Base-by-base conservation (phyloP, 2,797 vertebrate genomes). In the Melanotaenia trifasciata region DNA sequence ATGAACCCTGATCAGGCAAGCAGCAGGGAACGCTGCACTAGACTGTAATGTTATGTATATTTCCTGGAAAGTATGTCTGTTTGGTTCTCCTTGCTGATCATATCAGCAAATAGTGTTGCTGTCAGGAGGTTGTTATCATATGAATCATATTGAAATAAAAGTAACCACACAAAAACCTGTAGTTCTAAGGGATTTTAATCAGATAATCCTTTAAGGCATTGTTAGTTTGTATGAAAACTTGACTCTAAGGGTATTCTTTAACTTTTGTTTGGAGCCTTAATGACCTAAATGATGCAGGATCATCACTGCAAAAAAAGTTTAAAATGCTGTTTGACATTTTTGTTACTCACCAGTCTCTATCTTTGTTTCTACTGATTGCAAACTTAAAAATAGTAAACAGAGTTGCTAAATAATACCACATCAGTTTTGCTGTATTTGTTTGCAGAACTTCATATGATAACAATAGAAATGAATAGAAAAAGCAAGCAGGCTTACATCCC, bases 1-100 rank as follows among this genome's bases (percentile, higher is more conserved):
- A 82, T 22, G 38, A 80, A 72, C 35, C 60, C 62, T 63, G 69
- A 56, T 65, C 65, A 79, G 64, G 50, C 40, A 67, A 54, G 62
- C 36, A 68, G 59, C 24, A 57, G 24, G 1, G 35, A 13, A 32
- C 16, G 40, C 22, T 16, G 10, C 36, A 38, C 32, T 58, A 35
- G 7, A 58, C 53, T 58, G 58, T 38, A 18, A 54, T 22, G 6
- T 1, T 47, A 22, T 60, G 28, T 66, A 64, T 13, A 5, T 65
- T n/a, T 53, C 11, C 22, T 65, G 24, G 32, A 26, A 47, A 22
- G 43, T n/a, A 57, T 22, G 30, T 58, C 53, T 16, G 30, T 36
- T 56, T 0, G 7, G n/a, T 33, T 54, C 20, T 47, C 8, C 14
- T 9, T 20, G 38, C 10, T 38, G 4, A 45, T 71, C 22, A 10